Base-by-base conservation (phyloP, 1,140 invertebrate species). In the Mycetomoellerius zeteki region DNA sequence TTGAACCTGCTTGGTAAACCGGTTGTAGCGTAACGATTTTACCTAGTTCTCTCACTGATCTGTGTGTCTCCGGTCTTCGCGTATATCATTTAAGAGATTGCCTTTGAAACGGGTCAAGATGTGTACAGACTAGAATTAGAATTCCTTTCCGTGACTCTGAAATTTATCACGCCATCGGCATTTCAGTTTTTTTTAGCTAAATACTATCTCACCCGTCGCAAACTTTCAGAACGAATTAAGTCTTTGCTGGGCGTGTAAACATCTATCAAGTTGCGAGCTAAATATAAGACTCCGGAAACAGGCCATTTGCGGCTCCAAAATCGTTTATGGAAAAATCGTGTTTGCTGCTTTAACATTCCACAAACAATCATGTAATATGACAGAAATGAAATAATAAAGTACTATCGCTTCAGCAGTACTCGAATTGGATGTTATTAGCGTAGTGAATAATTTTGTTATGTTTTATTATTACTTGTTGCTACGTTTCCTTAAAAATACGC, bases 1-100 rank as follows among this genome's bases (percentile, higher is more conserved):
- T 89, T 64, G 86, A 64, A 67, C 62, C 30, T 47, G 58, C 56
- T 50, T 43, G 33, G 67, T 56, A 56, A 67, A 87, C 78, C 58
- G 43, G 86, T 64, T 50, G 76, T 67, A 77, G 43, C 21, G 65
- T 76, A 86, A 78, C 86, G 72, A 78, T 86, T 88, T 85, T 69
- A 77, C 73, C 50, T 24, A 69, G 81, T 78, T 77, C 65, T 64
- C 72, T 54, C 30, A n/a, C 37, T 27, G 64, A 77, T 71, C 30
- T 47, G 78, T 47, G 78, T 69, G n/a, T 84, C 86, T 21, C 64
- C 62, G 77, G 54, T 85, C 62, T 85, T 85, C 64, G 71, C 16
- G 24, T 27, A 33, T 52, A 52, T 2, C 78, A 64, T 33, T 72
- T 54, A 64, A 73, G 69, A 73, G 58, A 73, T 81, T 21, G 16